Base-by-base conservation (phyloP, 2,797 vertebrate species). In the Lagorchestes hirsutus region DNA sequence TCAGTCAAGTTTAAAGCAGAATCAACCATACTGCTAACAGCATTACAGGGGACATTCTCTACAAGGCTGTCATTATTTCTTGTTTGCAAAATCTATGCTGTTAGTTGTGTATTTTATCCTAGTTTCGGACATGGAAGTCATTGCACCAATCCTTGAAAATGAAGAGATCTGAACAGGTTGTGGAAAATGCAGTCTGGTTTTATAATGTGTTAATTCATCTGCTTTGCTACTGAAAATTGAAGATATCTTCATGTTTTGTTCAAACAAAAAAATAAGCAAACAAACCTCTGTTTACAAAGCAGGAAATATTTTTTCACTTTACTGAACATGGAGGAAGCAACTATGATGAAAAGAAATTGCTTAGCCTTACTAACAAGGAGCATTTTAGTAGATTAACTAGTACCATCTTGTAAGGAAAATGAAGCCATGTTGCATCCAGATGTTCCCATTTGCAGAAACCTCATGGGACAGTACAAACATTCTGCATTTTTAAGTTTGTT, bases 391-490 rank as follows among this genome's bases (percentile, higher is more conserved):
- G 97, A 98, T 97, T 97, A 97, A 97, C 98, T 98, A 98, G 98
- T 96, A 98, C 98, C 98, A 98, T 98, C 98, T 55, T 96, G 98
- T 98, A 98, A 98, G 99, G 98, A 98, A 99, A 99, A 98, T 97
- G 98, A 99, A 99, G 99, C 99, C 98, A 99, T 99, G 99, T 98
- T 98, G 98, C 98, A 98, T 97, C 98, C 98, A 97, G 98, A 97
- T 96, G 98, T 98, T 98, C 98, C 98, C 96, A 93, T 98, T 97
- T 97, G 98, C 98, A 98, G 98, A 98, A 98, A 97, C 97, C 97
- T 98, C 97, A 50, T 97, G 97, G 98, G 98, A 98, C 98, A 98
- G 98, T 96, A 97, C 93, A 97, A 91, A 97, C 96, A 98, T 94
- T 98, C 98, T 98, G 98, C 98, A 98, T 98, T 98, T 98, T 99